Evolutionary conservation across 2,888 invertebrate species (phyloP), one percentile per base, ranked within the genome.

Genomic region (Apodemia zela): DNA sequence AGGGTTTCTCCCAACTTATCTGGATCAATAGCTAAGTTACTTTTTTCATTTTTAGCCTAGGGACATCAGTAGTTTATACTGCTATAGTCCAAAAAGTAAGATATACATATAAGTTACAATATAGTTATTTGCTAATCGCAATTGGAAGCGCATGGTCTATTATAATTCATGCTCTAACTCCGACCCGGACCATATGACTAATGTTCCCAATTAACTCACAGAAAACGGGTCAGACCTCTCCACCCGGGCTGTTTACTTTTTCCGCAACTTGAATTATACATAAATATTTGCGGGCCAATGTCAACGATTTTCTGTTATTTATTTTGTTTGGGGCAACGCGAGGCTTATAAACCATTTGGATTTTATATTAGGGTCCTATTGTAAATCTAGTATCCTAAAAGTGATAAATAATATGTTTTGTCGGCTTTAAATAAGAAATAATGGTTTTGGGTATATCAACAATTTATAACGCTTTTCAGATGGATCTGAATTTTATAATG

Each of bases 191-290:
- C 49, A 35, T 81, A 81, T 88, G 85, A 89, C 84, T 87, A 88
- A 87, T 87, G 87, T 80, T 70, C 72, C 77, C 88, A 86, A 88
- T 89, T 89, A 89, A 83, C 84, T 77, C 70, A 75, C 25, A 57
- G 78, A 75, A 76, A 77, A 80, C 78, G 77, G 79, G 77, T 71
- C 75, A 71, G 69, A 69, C 67, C 72, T 75, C 72, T 70, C 66
- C 66, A 15, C 54, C 25, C 72, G 68, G 65, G 70, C 67, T 85
- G 84, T 86, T 86, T 84, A 78, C 84, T 84, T 85, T 85, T 82
- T 80, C 78, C 76, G 75, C 73, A 77, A 78, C 82, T 76, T 77
- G 74, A 73, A 81, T 78, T 75, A 76, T 73, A 78, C 67, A 74
- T 76, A 81, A 83, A 82, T 80, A 77, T 83, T 79, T 76, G 72